These are phyloP conservation scores for Trichomycterus rosablanca DNA, from an alignment of 2,113 vertebrate genomes.

Conservation along the genomic window DNA sequence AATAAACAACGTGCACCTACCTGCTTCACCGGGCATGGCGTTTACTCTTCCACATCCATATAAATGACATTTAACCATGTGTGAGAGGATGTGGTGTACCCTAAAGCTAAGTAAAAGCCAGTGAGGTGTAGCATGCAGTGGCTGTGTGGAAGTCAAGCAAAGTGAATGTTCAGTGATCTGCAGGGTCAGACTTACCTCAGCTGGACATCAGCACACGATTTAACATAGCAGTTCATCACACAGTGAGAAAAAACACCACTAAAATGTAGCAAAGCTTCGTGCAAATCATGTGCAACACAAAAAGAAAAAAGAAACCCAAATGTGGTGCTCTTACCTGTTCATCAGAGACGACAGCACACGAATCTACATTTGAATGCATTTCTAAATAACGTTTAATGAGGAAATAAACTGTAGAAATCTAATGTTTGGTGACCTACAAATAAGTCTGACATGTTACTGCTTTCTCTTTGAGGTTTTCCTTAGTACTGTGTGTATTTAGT, in stretches of 20 bases:
- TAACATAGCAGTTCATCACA: constrained; percentile 28
- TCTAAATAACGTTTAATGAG: too few species aligned
- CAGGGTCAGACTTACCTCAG: constrained; percentile 39
- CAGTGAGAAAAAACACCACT: constrained; percentile 12
- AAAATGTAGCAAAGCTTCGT: constrained; percentile 3
- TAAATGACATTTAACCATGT: constrained; percentile 16
- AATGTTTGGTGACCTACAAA: too few species aligned
- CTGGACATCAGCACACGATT: constrained; percentile 18
- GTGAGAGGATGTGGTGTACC: constrained; percentile 3
- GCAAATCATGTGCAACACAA: background rate
- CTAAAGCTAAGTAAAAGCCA: constrained; percentile 20
- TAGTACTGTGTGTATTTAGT: too few species aligned
- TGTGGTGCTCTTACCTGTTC: constrained; percentile 43
- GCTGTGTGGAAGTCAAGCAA: constrained; percentile 17
- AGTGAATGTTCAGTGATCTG: background rate
- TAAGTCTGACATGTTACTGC: too few species aligned
- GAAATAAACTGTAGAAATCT: too few species aligned
- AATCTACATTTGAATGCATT: too few species aligned
- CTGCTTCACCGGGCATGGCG: constrained; percentile 34
- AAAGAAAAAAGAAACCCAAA: background rate
- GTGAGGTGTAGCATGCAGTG: constrained; percentile 41
- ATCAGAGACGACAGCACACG: too few species aligned
- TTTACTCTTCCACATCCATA: constrained; percentile 26
- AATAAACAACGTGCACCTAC: constrained; percentile 48
- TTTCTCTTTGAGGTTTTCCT: too few species aligned